These are phyloP conservation scores for Lapara coniferarum DNA, from an alignment of 2,888 invertebrate genomes.

Conservation along the genomic window DNA sequence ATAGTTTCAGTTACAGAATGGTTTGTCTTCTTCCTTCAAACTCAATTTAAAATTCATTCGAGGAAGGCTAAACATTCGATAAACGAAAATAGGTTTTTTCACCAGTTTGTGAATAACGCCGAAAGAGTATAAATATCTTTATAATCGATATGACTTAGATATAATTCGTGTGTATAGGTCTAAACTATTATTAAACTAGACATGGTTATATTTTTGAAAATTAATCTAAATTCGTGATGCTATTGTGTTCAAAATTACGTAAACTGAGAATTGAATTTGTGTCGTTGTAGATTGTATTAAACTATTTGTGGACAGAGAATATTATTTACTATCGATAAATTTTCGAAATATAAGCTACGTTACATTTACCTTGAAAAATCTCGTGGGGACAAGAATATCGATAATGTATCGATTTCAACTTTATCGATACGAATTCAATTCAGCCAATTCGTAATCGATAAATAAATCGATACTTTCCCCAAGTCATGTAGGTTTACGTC, in stretches of 20 bases:
- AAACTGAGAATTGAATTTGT: constrained; percentile 8
- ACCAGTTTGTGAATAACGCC: too few relatives aligned
- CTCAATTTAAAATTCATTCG: too few relatives aligned
- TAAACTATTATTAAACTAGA: not conserved
- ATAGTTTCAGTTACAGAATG: too few relatives aligned
- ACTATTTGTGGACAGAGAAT: constrained; percentile 4
- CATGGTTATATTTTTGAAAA: not conserved
- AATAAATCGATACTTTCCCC: not conserved
- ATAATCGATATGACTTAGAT: not conserved
- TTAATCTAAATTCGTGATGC: constrained; percentile 5
- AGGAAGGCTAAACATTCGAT: too few relatives aligned
- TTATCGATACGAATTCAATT: too few relatives aligned
- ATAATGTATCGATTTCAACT: too few relatives aligned
- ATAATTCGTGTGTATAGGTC: not conserved
- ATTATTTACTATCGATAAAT: not conserved
- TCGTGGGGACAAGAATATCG: too few relatives aligned
- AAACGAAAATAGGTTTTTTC: too few relatives aligned
- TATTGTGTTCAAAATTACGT: constrained; percentile 14
- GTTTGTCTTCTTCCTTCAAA: too few relatives aligned
- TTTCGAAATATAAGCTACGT: not conserved
- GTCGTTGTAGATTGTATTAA: not conserved
- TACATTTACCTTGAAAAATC: too few relatives aligned
- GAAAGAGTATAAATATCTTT: not conserved
- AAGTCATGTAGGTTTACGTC: not conserved
- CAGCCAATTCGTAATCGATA: too few relatives aligned